A percentile compares a stretch with the other conserved stretches of the same genome.
phyloP scores from a whole-genome alignment of 2,888 invertebrate species.

The Ophonus ardosiacus region DNA sequence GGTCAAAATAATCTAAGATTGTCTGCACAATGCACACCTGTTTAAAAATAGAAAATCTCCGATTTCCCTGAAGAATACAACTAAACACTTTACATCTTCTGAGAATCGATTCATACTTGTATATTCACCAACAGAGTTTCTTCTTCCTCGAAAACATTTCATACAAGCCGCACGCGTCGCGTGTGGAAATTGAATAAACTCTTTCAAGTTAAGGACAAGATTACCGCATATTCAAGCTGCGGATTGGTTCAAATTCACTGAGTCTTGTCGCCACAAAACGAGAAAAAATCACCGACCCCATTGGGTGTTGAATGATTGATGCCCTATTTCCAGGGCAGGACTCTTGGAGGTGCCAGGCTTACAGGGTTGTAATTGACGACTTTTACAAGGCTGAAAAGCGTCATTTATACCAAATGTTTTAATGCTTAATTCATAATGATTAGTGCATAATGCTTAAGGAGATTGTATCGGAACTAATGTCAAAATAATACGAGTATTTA shows the following conservation, averaged over 20 bases:
- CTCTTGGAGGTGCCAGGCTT: neutral
- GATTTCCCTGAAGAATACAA: slow-evolving; percentile 40
- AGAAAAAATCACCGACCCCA: slow-evolving; percentile 29
- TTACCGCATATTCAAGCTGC: slow-evolving; percentile 53
- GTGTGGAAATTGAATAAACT: slow-evolving; percentile 56
- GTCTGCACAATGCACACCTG: neutral
- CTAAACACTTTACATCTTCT: slow-evolving; percentile 26
- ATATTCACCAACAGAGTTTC: neutral
- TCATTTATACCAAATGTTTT: no score
- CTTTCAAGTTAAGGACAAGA: slow-evolving; percentile 31
- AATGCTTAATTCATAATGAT: no score
- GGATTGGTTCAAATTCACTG: slow-evolving; percentile 49
- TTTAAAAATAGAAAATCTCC: neutral
- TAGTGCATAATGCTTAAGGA: no score
- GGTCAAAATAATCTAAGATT: no score
- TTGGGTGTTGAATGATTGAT: slow-evolving; percentile 48
- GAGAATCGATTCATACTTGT: slow-evolving; percentile 31
- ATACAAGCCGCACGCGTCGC: slow-evolving; percentile 4
- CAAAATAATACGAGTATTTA: no score
- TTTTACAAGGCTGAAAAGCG: no score
- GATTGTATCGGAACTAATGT: no score
- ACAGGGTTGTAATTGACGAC: neutral
- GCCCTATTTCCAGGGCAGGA: slow-evolving; percentile 27
- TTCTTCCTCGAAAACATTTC: slow-evolving; percentile 16
- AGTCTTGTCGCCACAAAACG: slow-evolving; percentile 25